Evolutionary conservation across 2,888 invertebrate genomes (phyloP), one percentile per base, ranked within the genome.

Genomic region (Tetheella fluctuosa): DNA sequence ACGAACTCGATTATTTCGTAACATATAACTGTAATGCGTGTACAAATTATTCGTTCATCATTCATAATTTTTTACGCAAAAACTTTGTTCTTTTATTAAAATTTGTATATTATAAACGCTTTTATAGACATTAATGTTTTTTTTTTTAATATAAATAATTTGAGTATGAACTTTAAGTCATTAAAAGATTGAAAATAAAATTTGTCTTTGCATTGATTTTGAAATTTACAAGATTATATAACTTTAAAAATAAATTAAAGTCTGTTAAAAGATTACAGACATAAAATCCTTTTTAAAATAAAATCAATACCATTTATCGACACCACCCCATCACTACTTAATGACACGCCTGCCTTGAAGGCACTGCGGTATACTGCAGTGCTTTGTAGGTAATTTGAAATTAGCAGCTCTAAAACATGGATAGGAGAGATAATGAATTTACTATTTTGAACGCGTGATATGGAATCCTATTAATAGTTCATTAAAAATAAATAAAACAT

Each of bases 321-420:
- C 37, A 61, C 8, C 5, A 3, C 15, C 59, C 60, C 80, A 68
- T 67, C 85, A 61, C 84, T 87, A 80, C 7, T 1, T 25, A 64
- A 67, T 72, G 69, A 75, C 73, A 83, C 69, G 71, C 73, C 73
- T 77, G 72, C 73, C 81, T 79, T 80, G 76, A 82, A 82, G 74
- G 73, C 82, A 81, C 76, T 86, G 83, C 86, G 77, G 81, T 74
- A 72, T 67, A 75, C 71, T 76, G 78, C 79, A 65, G 71, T 61
- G 59, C 28, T 61, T 68, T 69, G 77, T 77, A 74, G 80, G 80
- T 84, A 87, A 88, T 88, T 85, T 71, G 67, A 81, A 87, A 87
- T 87, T 85, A 85, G 84, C 75, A 63, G 69, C 60, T 68, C 74
- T 71, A 67, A 85, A 86, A 79, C 81, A 87, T 86, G 79, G 73